phyloP scores from a whole-genome alignment of 2,888 invertebrate genomes.

The Agonum fuliginosum region DNA sequence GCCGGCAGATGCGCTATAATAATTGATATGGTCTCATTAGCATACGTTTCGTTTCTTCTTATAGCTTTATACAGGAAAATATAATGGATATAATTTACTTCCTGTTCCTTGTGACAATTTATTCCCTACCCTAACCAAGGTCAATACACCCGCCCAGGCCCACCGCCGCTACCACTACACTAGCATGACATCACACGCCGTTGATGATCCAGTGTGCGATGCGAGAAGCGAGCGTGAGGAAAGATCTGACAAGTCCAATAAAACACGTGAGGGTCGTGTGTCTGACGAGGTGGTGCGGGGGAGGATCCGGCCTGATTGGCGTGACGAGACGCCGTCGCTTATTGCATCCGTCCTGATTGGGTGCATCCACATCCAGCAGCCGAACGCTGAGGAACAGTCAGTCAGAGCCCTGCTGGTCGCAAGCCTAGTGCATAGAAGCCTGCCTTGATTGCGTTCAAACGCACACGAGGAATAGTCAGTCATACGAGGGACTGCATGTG shows the following conservation, averaged over 20 bases:
- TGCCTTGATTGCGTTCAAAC: constrained; percentile 47
- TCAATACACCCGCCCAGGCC: not conserved
- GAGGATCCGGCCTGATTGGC: constrained; percentile 36
- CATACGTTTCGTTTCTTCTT: too few relatives aligned
- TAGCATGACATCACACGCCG: not conserved
- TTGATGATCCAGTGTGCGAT: not conserved
- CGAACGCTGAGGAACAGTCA: not conserved
- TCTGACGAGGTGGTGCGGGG: constrained; percentile 7
- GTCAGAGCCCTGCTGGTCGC: not conserved
- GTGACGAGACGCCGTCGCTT: constrained; percentile 47
- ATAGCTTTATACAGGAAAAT: too few relatives aligned
- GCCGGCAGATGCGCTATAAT: too few relatives aligned
- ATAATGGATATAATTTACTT: not conserved
- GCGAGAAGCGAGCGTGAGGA: too few relatives aligned
- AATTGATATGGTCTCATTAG: too few relatives aligned
- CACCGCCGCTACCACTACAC: too few relatives aligned
- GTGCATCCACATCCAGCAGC: constrained; percentile 53
- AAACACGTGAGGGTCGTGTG: constrained; percentile 34
- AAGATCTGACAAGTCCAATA: constrained; percentile 52
- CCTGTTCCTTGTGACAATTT: not conserved
- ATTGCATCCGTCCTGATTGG: constrained; percentile 60
- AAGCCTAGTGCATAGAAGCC: constrained; percentile 33
- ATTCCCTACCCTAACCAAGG: too few relatives aligned
- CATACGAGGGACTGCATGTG: not conserved
- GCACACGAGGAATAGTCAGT: not conserved